These are phyloP conservation scores for Syrrhaptes paradoxus DNA, from an alignment of 2,113 vertebrate species.

Conservation along the genomic window DNA sequence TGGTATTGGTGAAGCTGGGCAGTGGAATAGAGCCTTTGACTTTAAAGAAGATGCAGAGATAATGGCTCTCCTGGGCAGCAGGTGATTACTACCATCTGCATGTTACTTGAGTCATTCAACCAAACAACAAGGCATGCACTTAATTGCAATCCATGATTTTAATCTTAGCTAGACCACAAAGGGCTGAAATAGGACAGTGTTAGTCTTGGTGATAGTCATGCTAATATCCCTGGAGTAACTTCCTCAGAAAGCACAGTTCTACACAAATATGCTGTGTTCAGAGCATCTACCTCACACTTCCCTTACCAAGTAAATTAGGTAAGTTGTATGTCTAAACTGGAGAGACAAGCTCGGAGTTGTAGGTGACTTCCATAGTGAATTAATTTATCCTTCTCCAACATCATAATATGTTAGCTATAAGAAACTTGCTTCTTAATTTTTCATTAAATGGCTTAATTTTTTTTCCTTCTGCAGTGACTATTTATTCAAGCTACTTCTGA, in stretches of 20 bases:
- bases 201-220: neutral
- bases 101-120: neutral
- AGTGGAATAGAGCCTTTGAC: neutral
- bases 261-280: neutral
- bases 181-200: neutral
- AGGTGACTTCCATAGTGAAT: neutral
- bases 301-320: neutral
- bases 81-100: accelerated
- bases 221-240: neutral
- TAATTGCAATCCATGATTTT: neutral
- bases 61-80: neutral
- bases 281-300: neutral
- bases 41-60: neutral
- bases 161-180: neutral
- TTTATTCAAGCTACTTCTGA: constrained; percentile 99
- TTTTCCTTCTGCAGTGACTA: constrained; percentile 87
- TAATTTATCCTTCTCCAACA: neutral
- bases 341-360: neutral
- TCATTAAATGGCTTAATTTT: neutral
- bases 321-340: neutral
- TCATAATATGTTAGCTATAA: neutral
- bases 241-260: neutral
- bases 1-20: neutral
- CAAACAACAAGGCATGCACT: neutral
- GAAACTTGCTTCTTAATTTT: neutral